Conservation (phyloP, 2,888 invertebrate genomes). For the Acleris emargana region DNA sequence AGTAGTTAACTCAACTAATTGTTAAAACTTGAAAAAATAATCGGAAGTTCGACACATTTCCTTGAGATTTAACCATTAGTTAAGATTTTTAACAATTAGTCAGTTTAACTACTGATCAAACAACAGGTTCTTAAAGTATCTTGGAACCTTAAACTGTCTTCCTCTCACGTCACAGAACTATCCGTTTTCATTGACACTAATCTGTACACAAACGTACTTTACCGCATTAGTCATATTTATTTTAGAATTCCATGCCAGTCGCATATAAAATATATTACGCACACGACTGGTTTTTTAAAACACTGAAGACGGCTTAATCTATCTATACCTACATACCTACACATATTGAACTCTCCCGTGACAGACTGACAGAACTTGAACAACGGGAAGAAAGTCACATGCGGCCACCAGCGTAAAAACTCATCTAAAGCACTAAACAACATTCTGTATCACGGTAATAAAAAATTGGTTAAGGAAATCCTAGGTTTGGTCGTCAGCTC, state of each 20-base stretch:
- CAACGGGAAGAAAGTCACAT: no score
- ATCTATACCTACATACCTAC: no score
- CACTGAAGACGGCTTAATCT: neutral
- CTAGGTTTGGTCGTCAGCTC: neutral
- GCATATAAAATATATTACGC: neutral
- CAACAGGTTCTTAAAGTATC: no score
- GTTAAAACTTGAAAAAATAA: no score
- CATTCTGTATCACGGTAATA: neutral
- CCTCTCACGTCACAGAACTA: neutral
- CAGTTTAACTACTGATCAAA: no score
- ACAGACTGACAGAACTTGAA: no score
- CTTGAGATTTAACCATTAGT: no score
- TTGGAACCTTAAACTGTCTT: neutral
- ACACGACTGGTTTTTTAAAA: neutral
- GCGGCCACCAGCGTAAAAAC: no score
- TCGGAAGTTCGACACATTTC: no score
- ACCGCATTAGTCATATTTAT: slow-evolving; percentile 10
- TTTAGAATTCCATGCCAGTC: slow-evolving; percentile 2
- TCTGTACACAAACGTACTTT: neutral
- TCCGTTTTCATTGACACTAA: neutral
- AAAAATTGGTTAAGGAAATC: neutral
- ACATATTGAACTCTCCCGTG: no score
- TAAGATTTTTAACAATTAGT: no score
- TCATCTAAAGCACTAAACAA: neutral
- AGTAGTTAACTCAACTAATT: no score